A percentile compares a stretch with the other conserved stretches of the same genome.
Evolutionary conservation across 1,140 invertebrate species (phyloP).

Genomic region (honey bee (Apis mellifera)): DNA sequence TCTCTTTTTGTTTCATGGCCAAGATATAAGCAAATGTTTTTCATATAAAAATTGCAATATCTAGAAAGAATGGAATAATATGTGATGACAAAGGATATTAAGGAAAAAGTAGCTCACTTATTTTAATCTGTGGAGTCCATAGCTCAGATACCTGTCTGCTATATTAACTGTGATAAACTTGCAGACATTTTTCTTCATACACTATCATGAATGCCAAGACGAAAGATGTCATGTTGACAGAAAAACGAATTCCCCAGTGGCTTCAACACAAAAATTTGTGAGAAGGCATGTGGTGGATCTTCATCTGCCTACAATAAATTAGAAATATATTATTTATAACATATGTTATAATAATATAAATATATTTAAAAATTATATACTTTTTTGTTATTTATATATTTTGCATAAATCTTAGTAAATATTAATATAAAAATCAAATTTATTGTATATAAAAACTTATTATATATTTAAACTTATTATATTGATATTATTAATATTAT

Average conservation of each 20-base stretch:
- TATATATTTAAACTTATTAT: neutral
- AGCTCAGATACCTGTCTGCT: conserved; percentile 48
- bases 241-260: conserved; percentile 91
- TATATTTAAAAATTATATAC: neutral
- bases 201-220: conserved; percentile 93
- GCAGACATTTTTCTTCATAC: conserved; percentile 81
- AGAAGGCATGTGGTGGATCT: conserved; percentile 95
- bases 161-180: conserved; percentile 46
- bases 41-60: conserved; percentile 74
- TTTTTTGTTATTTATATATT: neutral
- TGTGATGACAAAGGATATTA: conserved; percentile 64
- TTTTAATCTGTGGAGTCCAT: conserved; percentile 55
- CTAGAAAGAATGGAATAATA: conserved; percentile 66
- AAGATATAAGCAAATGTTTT: conserved; percentile 69
- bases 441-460: neutral
- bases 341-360: neutral
- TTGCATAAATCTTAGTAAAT: neutral
- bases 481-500: neutral
- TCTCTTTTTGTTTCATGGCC: conserved; percentile 58
- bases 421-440: neutral
- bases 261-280: conserved; percentile 94
- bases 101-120: conserved; percentile 71
- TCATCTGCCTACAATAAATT: conserved; percentile 91
- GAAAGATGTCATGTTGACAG: conserved; percentile 96
- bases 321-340: neutral